phyloP scores from a whole-genome alignment of 92 coral and sea anemone genomes.

The Epizoanthus stellaris region DNA sequence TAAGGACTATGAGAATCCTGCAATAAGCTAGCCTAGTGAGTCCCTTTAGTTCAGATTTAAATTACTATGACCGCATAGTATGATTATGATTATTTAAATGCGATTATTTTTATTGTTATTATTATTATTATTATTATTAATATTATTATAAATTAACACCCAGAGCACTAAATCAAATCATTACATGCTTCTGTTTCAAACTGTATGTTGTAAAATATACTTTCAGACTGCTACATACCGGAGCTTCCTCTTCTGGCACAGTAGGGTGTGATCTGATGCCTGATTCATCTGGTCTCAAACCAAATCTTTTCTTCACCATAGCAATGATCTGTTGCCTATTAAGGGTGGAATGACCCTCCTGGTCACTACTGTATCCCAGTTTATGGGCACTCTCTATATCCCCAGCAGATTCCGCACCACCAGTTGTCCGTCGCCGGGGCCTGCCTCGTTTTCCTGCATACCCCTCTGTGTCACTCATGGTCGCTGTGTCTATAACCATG shows the following conservation, averaged over 20 bases:
- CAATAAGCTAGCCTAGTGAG: too few species aligned
- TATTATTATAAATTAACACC: too few species aligned
- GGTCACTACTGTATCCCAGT: conserved; percentile 80
- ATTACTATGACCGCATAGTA: too few species aligned
- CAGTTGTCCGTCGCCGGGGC: conserved; percentile 88
- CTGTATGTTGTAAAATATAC: not conserved
- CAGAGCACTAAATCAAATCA: too few species aligned
- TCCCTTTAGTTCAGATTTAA: too few species aligned
- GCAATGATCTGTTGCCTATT: conserved; percentile 83
- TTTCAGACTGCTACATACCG: not conserved
- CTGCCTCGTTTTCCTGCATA: conserved; percentile 67
- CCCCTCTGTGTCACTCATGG: conserved; percentile 88
- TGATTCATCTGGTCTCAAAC: conserved; percentile 73
- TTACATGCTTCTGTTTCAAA: not conserved
- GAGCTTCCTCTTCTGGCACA: conserved; percentile 64
- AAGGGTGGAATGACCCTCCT: conserved; percentile 75
- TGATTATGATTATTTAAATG: too few species aligned
- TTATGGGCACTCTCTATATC: conserved; percentile 75
- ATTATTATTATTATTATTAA: too few species aligned
- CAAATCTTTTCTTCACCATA: conserved; percentile 92
- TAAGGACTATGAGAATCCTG: too few species aligned
- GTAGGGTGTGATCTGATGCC: conserved; percentile 50
- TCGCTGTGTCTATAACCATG: conserved; percentile 72
- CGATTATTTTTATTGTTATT: too few species aligned
- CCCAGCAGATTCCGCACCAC: conserved; percentile 74